Conservation (phyloP, 2,113 vertebrate genomes). For the Cyanoderma ruficeps region DNA sequence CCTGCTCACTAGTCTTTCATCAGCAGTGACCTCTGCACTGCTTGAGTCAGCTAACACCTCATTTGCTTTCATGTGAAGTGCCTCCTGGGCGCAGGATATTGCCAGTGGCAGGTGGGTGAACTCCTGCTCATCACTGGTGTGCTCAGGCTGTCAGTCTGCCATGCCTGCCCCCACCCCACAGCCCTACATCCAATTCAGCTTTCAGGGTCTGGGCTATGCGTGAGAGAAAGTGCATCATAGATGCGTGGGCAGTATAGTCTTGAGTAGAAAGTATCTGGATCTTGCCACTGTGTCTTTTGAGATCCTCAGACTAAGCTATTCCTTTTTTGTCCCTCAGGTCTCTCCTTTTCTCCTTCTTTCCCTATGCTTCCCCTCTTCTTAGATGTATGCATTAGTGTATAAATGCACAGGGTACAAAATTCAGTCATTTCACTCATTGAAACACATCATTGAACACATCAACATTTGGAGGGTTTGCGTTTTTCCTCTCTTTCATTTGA, state of each 20-base stretch:
- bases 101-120: conserved; percentile 12
- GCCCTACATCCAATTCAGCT: not conserved
- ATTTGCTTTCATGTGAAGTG: conserved; percentile 55
- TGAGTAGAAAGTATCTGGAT: not conserved
- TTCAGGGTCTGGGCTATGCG: not conserved
- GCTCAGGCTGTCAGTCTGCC: conserved; percentile 19
- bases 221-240: not conserved
- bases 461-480: not conserved
- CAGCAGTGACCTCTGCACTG: conserved; percentile 50
- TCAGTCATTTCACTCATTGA: not conserved
- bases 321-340: not conserved
- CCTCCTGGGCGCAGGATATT: not conserved
- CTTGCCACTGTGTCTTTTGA: not conserved
- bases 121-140: not conserved
- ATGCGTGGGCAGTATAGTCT: not conserved
- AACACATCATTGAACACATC: not conserved
- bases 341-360: not conserved
- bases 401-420: not conserved
- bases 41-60: conserved; percentile 46
- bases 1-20: conserved; percentile 30
- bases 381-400: not conserved
- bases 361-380: not conserved
- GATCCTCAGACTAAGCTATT: not conserved
- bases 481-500: not conserved
- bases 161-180: not conserved